phyloP scores from a whole-genome alignment of 2,797 vertebrate genomes.

The Molossus molossus region DNA sequence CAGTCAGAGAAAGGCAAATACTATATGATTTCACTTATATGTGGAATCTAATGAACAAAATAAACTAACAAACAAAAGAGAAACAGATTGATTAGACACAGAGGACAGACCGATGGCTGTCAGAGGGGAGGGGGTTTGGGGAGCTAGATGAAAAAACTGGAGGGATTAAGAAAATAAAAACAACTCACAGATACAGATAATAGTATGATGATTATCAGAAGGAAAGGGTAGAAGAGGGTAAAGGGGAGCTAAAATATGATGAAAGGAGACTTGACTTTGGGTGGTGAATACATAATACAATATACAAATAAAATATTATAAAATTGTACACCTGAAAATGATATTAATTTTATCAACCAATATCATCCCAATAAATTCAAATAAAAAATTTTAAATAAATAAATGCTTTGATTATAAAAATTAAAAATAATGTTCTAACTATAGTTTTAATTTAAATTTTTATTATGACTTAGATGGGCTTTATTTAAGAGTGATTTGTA shows the following conservation, averaged over 20 bases:
- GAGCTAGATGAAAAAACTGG: too few species aligned
- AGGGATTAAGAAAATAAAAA: too few species aligned
- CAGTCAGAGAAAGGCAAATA: too few species aligned
- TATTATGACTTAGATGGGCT: not conserved
- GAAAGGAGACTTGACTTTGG: not conserved
- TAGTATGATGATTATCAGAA: not conserved
- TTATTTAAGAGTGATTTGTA: not conserved
- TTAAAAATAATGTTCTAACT: not conserved
- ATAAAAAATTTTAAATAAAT: not conserved
- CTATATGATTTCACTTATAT: not conserved
- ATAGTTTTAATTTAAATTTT: slow-evolving; percentile 16
- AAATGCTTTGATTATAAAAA: slow-evolving; percentile 45
- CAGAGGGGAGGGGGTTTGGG: too few species aligned
- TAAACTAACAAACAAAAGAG: not conserved
- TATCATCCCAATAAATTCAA: not conserved
- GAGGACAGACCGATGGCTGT: not conserved
- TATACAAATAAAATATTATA: too few species aligned
- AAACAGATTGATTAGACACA: not conserved
- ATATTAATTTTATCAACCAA: too few species aligned
- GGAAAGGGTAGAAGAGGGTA: not conserved
- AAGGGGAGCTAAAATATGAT: not conserved
- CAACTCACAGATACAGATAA: too few species aligned
- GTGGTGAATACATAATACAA: not conserved
- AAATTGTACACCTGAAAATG: too few species aligned
- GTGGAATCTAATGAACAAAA: not conserved